Percentiles rank a stretch among this genome's conserved stretches.
phyloP scores from a whole-genome alignment of 2,113 vertebrate genomes.

The mouse (Mus musculus) region DNA sequence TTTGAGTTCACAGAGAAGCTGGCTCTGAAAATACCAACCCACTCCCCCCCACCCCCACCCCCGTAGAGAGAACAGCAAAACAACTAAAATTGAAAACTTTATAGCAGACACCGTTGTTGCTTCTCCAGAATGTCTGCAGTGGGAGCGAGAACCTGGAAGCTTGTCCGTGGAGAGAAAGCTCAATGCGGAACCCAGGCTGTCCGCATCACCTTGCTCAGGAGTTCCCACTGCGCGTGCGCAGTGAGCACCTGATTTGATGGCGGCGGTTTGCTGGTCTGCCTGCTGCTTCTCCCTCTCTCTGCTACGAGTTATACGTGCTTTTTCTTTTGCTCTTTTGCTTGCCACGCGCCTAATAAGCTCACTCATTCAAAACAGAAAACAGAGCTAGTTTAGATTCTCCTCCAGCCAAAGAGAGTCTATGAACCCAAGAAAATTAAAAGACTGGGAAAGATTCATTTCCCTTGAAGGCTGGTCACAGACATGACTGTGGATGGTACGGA shows the following conservation, averaged over 20 bases:
- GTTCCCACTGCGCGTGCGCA: fast-evolving
- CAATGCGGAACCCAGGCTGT: not conserved
- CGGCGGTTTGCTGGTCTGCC: too few species aligned
- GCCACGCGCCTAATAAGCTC: not conserved
- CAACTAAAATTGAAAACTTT: not conserved
- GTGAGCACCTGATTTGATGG: too few species aligned
- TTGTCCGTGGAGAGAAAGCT: not conserved
- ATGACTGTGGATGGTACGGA: fast-evolving
- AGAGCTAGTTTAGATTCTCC: not conserved
- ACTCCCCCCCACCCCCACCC: too few species aligned
- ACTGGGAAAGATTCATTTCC: fast-evolving
- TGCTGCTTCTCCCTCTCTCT: not conserved
- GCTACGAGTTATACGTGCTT: not conserved
- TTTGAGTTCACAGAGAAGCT: too few species aligned
- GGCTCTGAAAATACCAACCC: not conserved
- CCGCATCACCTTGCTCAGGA: too few species aligned
- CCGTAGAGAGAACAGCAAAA: not conserved
- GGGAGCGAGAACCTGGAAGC: not conserved
- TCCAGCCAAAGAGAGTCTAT: not conserved
- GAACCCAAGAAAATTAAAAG: not conserved
- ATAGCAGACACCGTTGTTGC: not conserved
- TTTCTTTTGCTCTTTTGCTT: not conserved
- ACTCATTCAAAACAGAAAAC: not conserved
- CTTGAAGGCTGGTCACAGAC: fast-evolving
- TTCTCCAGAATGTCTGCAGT: not conserved